These are phyloP conservation scores for Plumapathes pennacea DNA, from an alignment of 92 coral and sea anemone species.

Conservation along the genomic window DNA sequence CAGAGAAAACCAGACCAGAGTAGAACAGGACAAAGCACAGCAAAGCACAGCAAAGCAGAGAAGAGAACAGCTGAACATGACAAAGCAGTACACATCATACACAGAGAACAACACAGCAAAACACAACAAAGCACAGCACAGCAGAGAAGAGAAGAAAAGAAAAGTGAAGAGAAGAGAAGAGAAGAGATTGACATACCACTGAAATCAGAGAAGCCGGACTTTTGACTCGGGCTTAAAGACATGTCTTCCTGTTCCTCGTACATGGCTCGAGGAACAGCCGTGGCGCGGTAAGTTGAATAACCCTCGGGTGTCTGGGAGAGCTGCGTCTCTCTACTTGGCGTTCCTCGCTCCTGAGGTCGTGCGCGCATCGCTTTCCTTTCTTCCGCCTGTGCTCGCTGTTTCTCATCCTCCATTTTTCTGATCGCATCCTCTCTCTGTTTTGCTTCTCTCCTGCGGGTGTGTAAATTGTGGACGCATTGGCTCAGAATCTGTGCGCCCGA, in stretches of 20 bases:
- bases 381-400: constrained; percentile 39
- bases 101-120: no score
- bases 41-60: no score
- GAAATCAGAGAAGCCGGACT: constrained; percentile 77
- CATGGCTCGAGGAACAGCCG: constrained; percentile 36
- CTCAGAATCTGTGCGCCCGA: background rate
- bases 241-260: constrained; percentile 12
- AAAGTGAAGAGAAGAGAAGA: no score
- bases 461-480: background rate
- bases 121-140: no score
- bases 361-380: constrained; percentile 51
- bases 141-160: no score
- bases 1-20: no score
- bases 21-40: no score
- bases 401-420: constrained; percentile 68
- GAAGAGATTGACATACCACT: constrained; percentile 53
- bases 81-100: no score
- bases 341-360: constrained; percentile 48
- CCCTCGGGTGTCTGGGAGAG: constrained; percentile 35
- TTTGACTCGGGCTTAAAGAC: constrained; percentile 20
- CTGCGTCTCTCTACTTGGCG: constrained; percentile 36
- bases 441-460: constrained; percentile 59
- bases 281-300: constrained; percentile 63
- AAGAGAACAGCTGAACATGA: no score
- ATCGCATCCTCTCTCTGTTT: constrained; percentile 67